Percentiles rank a stretch among this genome's conserved stretches.
phyloP scores from a whole-genome alignment of 2,113 vertebrate species.

The Todiramphus chloris region DNA sequence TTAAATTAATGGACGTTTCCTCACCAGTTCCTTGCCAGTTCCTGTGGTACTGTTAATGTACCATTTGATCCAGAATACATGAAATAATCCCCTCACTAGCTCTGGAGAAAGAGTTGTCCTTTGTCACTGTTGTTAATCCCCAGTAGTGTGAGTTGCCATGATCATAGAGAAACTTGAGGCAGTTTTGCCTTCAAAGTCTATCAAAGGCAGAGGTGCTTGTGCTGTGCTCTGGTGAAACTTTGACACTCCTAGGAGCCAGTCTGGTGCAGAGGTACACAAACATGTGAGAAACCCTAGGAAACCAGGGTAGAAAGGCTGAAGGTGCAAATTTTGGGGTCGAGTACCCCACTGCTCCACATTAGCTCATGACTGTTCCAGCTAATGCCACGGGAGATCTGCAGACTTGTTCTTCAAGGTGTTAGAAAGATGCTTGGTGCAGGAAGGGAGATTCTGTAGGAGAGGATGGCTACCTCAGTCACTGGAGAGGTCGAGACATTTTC shows the following conservation, averaged over 20 bases:
- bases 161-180: background rate
- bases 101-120: background rate
- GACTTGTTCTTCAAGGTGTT: background rate
- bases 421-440: background rate
- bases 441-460: background rate
- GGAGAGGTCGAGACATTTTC: background rate
- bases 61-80: constrained; percentile 5
- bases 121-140: background rate
- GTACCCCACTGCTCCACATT: background rate
- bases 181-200: background rate
- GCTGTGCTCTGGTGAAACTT: background rate
- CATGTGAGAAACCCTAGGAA: accelerated
- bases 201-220: background rate
- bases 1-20: constrained; percentile 43
- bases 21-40: constrained; percentile 2
- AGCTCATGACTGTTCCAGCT: background rate
- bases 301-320: background rate
- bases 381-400: background rate
- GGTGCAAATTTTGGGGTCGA: background rate
- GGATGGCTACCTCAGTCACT: background rate
- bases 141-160: background rate
- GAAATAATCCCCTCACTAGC: background rate
- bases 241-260: background rate
- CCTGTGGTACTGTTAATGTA: background rate
- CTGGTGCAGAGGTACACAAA: background rate